These are phyloP conservation scores for Apis laboriosa DNA, from an alignment of 1,140 invertebrate species.

Conservation along the genomic window DNA sequence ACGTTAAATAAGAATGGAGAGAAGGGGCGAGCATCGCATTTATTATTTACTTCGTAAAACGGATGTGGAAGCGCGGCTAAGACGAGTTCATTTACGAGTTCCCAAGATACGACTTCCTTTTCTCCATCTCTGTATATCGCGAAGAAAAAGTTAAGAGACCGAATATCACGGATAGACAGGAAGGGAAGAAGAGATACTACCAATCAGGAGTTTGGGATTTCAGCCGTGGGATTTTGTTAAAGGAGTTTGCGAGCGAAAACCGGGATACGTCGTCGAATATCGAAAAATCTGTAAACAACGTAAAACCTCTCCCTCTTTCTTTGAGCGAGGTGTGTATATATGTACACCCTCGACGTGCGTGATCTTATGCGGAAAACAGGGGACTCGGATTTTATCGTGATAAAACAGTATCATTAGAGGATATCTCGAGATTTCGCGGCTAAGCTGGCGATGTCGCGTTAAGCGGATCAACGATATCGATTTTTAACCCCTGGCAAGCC, in stretches of 20 bases:
- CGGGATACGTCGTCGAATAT: background rate
- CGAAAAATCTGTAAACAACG: conserved; percentile 21
- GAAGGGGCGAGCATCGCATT: background rate
- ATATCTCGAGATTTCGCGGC: background rate
- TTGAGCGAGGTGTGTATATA: too few species aligned
- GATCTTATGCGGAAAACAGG: conserved; percentile 13
- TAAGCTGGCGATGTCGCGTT: background rate
- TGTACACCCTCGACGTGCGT: background rate
- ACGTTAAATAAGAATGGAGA: background rate
- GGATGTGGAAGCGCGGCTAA: conserved; percentile 10
- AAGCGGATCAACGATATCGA: conserved; percentile 2
- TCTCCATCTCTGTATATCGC: background rate
- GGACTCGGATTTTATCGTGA: background rate
- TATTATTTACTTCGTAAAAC: conserved; percentile 40
- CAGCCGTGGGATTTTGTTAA: conserved; percentile 31
- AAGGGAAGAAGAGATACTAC: background rate
- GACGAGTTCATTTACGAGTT: conserved; percentile 40
- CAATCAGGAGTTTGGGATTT: background rate
- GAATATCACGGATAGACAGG: background rate
- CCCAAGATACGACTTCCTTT: background rate
- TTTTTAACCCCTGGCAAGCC: background rate
- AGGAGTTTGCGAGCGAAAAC: conserved; percentile 9
- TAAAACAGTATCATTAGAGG: conserved; percentile 1
- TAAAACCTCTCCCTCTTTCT: background rate
- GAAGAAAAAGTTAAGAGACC: background rate